Base-by-base conservation (phyloP, 2,113 vertebrate species). In the Pomatorhinus ruficollis region DNA sequence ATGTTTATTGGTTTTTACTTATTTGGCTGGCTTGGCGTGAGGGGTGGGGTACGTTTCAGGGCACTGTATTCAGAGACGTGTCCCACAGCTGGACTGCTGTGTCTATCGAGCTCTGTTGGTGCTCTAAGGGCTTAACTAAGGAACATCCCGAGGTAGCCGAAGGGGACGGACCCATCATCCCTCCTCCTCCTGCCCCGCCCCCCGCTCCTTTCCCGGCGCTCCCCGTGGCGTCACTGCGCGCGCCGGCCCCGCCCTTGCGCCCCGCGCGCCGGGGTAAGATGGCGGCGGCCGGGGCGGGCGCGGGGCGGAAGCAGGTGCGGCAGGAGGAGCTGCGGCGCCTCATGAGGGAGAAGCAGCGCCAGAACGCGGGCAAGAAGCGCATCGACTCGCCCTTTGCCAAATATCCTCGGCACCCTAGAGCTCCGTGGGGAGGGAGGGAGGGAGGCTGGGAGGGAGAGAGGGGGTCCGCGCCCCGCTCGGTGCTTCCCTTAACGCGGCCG, bases 281-380 rank as follows among this genome's bases (percentile, higher is more conserved):
- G 96, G 96, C 96, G 95, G 97, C 96, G 24, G 68, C 74, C 10
- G 83, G 96, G 9, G 42, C 77, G 6, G n/a, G 95, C 9, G 2
- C 92, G 10, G 78, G 77, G 2, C 98, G 97, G 33, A 99, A 99
- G 96, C 98, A 98, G 17, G 98, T 99, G 35, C 98, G 98, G 65
- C 99, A 99, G 72, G 99, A 99, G 30, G 99, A 99, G 69, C 97
- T 99, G 83, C 97, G 99, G 69, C 98, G 99, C 10, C 72, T 99
- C 53, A 99, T 99, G 99, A 98, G 98, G 60, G 98, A 98, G 90
- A 99, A 99, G 87, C 99, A 99, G 97, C 98, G 98, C 28, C 98
- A 98, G 69, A 97, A 98, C 35, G 97, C 97, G 10, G 98, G 98
- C 10, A 98, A 97, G 93, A 99, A 99, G 85, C 98, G 98, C 12